phyloP scores from a whole-genome alignment of 1,140 invertebrate species.

The Orius laevigatus region DNA sequence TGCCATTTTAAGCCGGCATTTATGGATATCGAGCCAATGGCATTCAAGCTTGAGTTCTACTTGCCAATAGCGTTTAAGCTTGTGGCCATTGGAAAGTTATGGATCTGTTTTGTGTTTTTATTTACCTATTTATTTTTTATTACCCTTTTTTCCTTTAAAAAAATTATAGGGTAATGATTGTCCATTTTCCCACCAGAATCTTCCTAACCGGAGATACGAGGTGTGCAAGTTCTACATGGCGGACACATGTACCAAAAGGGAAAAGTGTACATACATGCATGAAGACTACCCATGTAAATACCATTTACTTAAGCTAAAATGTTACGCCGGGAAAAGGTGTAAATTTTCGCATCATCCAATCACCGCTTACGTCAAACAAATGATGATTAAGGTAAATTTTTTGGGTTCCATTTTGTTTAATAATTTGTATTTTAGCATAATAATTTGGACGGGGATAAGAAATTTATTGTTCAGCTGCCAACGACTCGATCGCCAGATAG shows the following conservation, averaged over 20 bases:
- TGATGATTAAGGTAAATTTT: slow-evolving; percentile 40
- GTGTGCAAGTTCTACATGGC: slow-evolving; percentile 93
- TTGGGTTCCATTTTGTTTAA: not conserved
- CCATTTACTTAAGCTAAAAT: slow-evolving; percentile 81
- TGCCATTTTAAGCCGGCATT: too few species aligned
- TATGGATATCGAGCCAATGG: too few species aligned
- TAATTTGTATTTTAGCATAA: not conserved
- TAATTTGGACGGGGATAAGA: not conserved
- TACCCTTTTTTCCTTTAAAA: too few species aligned
- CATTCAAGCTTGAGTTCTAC: too few species aligned
- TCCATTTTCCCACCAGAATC: slow-evolving; percentile 68
- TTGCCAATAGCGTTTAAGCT: too few species aligned
- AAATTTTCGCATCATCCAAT: slow-evolving; percentile 84
- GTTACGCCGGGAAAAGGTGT: slow-evolving; percentile 63
- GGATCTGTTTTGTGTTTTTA: too few species aligned
- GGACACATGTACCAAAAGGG: slow-evolving; percentile 87
- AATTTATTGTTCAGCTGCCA: slow-evolving; percentile 56
- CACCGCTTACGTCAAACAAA: slow-evolving; percentile 47
- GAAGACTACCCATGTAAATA: slow-evolving; percentile 95
- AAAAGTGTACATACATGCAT: slow-evolving; percentile 94
- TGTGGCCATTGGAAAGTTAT: too few species aligned
- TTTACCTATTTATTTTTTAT: too few species aligned
- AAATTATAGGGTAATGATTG: slow-evolving; percentile 49
- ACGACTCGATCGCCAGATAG: slow-evolving; percentile 55
- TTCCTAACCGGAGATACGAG: slow-evolving; percentile 75